Conservation (phyloP, 2,888 invertebrate genomes). For the Macrophya alboannulata region DNA sequence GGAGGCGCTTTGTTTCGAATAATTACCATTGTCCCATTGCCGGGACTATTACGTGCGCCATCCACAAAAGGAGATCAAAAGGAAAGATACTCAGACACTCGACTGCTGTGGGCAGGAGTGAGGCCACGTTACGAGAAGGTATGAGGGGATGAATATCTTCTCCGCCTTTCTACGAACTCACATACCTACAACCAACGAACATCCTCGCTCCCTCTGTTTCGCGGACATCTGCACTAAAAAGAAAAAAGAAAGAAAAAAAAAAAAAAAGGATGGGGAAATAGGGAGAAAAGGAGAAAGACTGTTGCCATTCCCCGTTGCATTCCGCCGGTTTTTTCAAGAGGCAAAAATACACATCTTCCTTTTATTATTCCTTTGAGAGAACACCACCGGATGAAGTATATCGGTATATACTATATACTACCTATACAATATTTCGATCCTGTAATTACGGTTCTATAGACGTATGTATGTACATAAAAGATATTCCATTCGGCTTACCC, state of each 20-base stretch:
- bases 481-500: constrained; percentile 11
- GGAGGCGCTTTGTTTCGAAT: constrained; percentile 58
- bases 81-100: constrained; percentile 54
- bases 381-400: constrained; percentile 34
- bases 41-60: constrained; percentile 57
- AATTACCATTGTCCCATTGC: constrained; percentile 58
- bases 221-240: constrained; percentile 34
- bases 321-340: constrained; percentile 37
- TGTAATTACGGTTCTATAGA: constrained; percentile 30
- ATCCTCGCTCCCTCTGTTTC: constrained; percentile 26
- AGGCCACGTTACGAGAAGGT: not conserved
- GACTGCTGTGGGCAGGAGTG: constrained; percentile 29
- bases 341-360: constrained; percentile 18
- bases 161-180: constrained; percentile 27
- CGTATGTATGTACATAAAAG: constrained; percentile 12
- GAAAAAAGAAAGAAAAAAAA: not conserved
- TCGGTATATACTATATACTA: constrained; percentile 4
- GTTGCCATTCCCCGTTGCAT: not conserved
- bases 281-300: not conserved
- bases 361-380: constrained; percentile 51
- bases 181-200: not conserved
- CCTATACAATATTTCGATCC: constrained; percentile 17
- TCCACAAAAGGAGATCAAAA: constrained; percentile 59
- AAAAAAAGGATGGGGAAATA: not conserved
- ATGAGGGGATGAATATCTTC: constrained; percentile 46